phyloP scores from a whole-genome alignment of 2,797 vertebrate species.

The Pseudochaenichthys georgianus region DNA sequence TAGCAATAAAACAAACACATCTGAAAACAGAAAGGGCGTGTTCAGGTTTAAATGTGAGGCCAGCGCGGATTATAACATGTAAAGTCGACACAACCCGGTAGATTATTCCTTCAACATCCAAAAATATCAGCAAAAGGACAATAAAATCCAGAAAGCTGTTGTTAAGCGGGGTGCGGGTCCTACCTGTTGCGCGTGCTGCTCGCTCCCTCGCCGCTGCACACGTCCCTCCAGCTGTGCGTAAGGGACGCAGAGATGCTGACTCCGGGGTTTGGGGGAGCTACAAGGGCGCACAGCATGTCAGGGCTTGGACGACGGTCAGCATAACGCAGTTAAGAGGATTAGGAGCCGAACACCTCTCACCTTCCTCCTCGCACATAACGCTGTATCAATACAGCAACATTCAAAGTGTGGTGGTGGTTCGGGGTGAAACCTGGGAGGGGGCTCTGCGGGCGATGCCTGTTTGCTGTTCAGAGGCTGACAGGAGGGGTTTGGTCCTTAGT shows the following conservation, averaged over 20 bases:
- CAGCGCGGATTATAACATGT: constrained; percentile 26
- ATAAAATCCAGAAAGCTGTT: not conserved
- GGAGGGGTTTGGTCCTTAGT: not conserved
- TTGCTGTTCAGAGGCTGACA: not conserved
- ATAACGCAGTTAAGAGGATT: constrained; percentile 92
- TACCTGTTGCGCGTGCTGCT: constrained; percentile 61
- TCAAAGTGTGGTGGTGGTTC: constrained; percentile 24
- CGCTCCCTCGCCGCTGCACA: constrained; percentile 27
- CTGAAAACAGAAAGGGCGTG: not conserved
- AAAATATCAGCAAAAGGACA: not conserved
- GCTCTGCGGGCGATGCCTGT: not conserved
- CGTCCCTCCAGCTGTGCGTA: constrained; percentile 77
- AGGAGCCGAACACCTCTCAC: constrained; percentile 63
- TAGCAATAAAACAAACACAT: not conserved
- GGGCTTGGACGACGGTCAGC: constrained; percentile 80
- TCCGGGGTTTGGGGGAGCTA: constrained; percentile 74
- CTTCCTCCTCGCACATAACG: constrained; percentile 62
- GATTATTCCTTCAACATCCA: not conserved
- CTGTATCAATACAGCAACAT: constrained; percentile 61
- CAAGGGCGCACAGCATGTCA: constrained; percentile 84
- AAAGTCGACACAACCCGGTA: not conserved
- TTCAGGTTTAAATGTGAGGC: not conserved
- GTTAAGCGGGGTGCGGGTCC: constrained; percentile 18
- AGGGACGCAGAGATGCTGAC: constrained; percentile 78
- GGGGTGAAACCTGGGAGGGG: not conserved